phyloP scores from a whole-genome alignment of 2,113 vertebrate species.

The Cranoglanis bouderius region DNA sequence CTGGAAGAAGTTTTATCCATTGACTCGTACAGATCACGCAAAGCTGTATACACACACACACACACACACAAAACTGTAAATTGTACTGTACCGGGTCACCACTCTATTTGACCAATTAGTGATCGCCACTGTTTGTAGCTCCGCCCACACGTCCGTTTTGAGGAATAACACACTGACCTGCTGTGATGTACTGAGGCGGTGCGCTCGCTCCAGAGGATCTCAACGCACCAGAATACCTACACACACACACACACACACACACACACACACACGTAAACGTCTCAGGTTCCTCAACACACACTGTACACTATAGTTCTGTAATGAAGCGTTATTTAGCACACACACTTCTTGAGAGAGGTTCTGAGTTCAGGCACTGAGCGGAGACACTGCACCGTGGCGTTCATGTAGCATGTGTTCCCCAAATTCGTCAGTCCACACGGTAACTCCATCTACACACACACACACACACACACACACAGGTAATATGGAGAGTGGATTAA shows the following conservation, averaged over 20 bases:
- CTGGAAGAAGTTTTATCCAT: constrained; percentile 99
- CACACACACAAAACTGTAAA: not conserved
- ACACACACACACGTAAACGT: not conserved
- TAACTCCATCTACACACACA: constrained; percentile 88
- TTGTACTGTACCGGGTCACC: no score
- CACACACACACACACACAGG: not conserved
- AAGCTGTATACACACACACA: constrained; percentile 72
- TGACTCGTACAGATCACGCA: constrained; percentile 96
- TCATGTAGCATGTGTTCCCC: constrained; percentile 99
- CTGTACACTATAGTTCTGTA: not conserved
- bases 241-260: constrained; percentile 20
- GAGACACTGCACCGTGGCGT: constrained; percentile 98
- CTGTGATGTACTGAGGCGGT: constrained; percentile 97
- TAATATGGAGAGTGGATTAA: not conserved
- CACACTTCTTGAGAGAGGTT: constrained; percentile 88
- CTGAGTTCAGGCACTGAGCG: constrained; percentile 98
- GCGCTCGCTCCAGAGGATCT: constrained; percentile 92
- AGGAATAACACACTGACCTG: constrained; percentile 80
- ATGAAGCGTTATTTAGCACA: not conserved
- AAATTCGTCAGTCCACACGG: constrained; percentile 96
- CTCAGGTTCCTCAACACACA: not conserved
- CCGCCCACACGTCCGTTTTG: not conserved
- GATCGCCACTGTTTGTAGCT: not conserved
- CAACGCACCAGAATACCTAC: constrained; percentile 91
- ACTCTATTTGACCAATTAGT: not conserved